phyloP scores from a whole-genome alignment of 2,797 vertebrate species.

The Onychomys leucogaster region DNA sequence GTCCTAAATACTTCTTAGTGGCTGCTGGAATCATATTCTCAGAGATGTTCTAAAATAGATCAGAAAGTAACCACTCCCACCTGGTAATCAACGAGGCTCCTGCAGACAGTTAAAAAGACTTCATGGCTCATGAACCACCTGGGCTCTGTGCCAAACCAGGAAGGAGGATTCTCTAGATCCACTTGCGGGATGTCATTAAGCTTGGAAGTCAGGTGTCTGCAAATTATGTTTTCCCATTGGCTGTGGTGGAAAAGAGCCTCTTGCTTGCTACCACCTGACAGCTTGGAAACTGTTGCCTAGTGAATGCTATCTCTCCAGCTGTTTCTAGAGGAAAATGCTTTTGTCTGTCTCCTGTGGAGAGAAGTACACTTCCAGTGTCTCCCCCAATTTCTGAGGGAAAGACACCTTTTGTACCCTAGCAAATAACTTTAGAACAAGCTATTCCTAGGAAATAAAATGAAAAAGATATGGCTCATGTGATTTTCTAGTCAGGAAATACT shows the following conservation, averaged over 20 bases:
- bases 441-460: neutral
- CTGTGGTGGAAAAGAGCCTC: neutral
- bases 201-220: neutral
- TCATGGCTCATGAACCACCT: accelerated
- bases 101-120: neutral
- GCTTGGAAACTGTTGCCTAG: neutral
- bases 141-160: neutral
- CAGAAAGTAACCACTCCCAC: neutral
- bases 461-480: neutral
- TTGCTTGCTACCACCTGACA: neutral
- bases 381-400: neutral
- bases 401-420: neutral
- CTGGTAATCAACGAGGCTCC: accelerated
- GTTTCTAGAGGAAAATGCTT: neutral
- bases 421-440: neutral
- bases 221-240: too few species aligned
- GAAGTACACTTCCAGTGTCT: too few species aligned
- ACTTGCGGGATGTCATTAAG: neutral
- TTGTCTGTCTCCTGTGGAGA: neutral
- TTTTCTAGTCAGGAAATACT: neutral
- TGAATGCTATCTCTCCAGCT: too few species aligned
- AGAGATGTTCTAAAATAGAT: constrained; percentile 60
- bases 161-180: neutral
- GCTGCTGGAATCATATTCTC: neutral
- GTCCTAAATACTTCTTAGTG: constrained; percentile 65